Evolutionary conservation across 1,140 invertebrate species (phyloP).

Genomic region (Scaptodrosophila lebanonensis): DNA sequence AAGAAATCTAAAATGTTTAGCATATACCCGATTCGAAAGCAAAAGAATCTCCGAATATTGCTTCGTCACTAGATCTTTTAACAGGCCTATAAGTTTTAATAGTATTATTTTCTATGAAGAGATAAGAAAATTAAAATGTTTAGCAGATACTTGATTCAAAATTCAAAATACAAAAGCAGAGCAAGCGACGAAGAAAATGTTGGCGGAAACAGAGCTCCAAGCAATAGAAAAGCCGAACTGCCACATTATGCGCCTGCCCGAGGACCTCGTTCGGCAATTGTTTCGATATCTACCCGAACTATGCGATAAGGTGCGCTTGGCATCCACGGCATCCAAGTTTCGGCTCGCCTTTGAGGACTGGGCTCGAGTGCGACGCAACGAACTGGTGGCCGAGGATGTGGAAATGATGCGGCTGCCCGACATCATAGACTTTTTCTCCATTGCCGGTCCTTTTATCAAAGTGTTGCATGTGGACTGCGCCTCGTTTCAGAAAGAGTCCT

Average conservation of each 20-base stretch:
- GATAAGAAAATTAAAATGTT: no score
- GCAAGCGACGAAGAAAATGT: constrained; percentile 3
- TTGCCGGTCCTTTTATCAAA: constrained; percentile 43
- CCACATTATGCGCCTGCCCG: constrained; percentile 30
- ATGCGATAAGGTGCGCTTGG: constrained; percentile 40
- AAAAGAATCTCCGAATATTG: no score
- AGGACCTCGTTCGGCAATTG: constrained; percentile 36
- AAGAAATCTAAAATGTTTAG: no score
- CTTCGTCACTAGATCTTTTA: no score
- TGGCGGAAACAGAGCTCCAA: constrained; percentile 11
- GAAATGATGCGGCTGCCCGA: constrained; percentile 43
- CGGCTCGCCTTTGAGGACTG: constrained; percentile 27
- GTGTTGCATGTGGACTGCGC: constrained; percentile 32
- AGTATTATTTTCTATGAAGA: no score
- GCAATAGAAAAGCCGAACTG: constrained; percentile 1
- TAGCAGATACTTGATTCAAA: no score
- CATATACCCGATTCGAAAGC: no score
- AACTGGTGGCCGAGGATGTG: constrained; percentile 31
- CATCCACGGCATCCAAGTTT: constrained; percentile 40
- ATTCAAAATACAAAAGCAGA: neutral
- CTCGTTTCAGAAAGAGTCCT: constrained; percentile 50
- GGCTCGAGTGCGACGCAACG: constrained; percentile 23
- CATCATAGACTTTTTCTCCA: constrained; percentile 45
- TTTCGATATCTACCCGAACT: constrained; percentile 30
- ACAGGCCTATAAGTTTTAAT: no score